Base-by-base conservation (phyloP, 2,797 vertebrate genomes). In the Tamandua tetradactyla region DNA sequence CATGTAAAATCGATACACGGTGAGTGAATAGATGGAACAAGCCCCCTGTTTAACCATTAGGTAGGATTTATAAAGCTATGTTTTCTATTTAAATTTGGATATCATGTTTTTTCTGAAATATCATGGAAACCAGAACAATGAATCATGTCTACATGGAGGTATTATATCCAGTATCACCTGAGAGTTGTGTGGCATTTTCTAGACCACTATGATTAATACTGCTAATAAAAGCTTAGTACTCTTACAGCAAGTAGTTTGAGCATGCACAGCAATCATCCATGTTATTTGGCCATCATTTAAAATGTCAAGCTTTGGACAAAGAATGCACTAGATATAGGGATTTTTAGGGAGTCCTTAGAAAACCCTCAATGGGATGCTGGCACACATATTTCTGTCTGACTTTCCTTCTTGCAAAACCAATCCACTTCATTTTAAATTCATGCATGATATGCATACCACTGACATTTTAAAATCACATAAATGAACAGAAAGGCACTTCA, bases 1-100 rank as follows among this genome's bases (percentile, higher is more conserved):
- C 75, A 90, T 0, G 61, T 30, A 95, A 89, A 91, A 97, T 61
- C 85, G 97, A 97, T 91, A 93, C 64, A 96, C 2, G 83, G 52
- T 95, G 71, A 96, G 0, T 78, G 64, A 89, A 95, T 72, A 94
- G 91, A 62, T 96, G 37, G 94, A 94, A 78, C 30, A 86, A 10
- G 0, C 17, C 17, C 47, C 25, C 47, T 85, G 66, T 88, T 91
- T 83, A 92, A 91, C 44, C 32, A 79, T 47, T 32, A 69, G n/a
- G 32, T 76, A 82, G n/a, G 59, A 81, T 71, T 83, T 44, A 92
- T 66, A 82, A 83, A 91, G 44, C 68, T 88, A n/a, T 0, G 82
- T 61, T 86, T 93, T n/a, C 90, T 64, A 90, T 68, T 92, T 76
- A 91, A 87, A 76, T 74, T 68, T 89, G 4, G 86, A 20, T 86